Conservation (phyloP, 2,113 vertebrate species). For the Lagenorhynchus albirostris region DNA sequence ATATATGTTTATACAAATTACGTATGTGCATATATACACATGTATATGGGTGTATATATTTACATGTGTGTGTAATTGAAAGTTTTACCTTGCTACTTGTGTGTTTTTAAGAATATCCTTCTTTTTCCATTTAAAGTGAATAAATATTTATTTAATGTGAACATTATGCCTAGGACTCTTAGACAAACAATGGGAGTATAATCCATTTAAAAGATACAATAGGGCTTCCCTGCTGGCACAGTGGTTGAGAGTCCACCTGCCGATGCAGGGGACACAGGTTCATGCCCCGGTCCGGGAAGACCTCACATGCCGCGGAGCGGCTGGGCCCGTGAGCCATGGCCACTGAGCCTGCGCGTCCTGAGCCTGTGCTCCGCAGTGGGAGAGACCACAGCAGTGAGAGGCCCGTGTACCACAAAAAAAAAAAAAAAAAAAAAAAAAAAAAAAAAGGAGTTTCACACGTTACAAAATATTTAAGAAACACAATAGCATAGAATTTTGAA, state of each 20-base stretch:
- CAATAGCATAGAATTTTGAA: background rate
- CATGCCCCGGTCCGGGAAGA: no score
- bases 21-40: background rate
- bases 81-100: background rate
- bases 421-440: no score
- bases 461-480: background rate
- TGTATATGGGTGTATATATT: no score
- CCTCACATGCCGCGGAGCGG: no score
- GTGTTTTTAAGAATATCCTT: background rate
- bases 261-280: no score
- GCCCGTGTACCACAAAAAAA: no score
- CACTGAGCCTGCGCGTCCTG: no score
- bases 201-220: background rate
- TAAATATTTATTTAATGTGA: background rate
- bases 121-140: background rate
- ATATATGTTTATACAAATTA: background rate
- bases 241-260: no score
- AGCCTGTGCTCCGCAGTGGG: no score
- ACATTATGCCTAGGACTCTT: background rate
- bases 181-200: background rate
- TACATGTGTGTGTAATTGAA: background rate
- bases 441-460: background rate
- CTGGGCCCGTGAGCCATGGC: no score
- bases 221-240: no score
- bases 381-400: no score